phyloP scores from a whole-genome alignment of 2,797 vertebrate genomes.

The Babyrousa celebensis region DNA sequence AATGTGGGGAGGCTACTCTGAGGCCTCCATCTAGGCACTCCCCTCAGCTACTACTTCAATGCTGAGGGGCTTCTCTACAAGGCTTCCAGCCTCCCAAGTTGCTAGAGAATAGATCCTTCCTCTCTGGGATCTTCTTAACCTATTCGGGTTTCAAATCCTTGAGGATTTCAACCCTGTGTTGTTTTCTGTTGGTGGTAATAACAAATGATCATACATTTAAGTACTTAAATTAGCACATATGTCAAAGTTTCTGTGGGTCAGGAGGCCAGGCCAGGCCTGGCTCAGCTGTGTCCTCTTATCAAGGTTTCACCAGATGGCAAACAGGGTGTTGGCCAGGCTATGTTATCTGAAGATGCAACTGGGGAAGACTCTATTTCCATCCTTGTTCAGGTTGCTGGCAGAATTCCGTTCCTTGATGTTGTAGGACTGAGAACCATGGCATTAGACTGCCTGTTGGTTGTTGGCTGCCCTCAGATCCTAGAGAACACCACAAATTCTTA shows the following conservation, averaged over 20 bases:
- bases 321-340: background rate
- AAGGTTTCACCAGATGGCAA: background rate
- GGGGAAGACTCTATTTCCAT: background rate
- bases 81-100: background rate
- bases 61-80: background rate
- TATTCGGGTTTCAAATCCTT: background rate
- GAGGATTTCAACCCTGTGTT: background rate
- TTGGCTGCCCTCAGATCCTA: background rate
- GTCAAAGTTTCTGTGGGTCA: background rate
- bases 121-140: background rate
- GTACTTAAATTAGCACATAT: background rate
- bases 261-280: background rate
- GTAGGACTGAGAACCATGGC: background rate
- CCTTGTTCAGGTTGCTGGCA: background rate
- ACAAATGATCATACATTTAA: background rate
- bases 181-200: slow-evolving; percentile 4
- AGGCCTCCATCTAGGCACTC: background rate
- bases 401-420: background rate
- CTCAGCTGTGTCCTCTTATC: background rate
- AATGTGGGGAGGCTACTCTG: background rate
- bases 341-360: background rate
- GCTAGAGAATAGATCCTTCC: background rate
- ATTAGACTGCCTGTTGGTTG: background rate
- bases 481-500: background rate
- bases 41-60: background rate